These are phyloP conservation scores for Drosophila acutilabella DNA, from an alignment of 2,888 invertebrate genomes.

Conservation along the genomic window DNA sequence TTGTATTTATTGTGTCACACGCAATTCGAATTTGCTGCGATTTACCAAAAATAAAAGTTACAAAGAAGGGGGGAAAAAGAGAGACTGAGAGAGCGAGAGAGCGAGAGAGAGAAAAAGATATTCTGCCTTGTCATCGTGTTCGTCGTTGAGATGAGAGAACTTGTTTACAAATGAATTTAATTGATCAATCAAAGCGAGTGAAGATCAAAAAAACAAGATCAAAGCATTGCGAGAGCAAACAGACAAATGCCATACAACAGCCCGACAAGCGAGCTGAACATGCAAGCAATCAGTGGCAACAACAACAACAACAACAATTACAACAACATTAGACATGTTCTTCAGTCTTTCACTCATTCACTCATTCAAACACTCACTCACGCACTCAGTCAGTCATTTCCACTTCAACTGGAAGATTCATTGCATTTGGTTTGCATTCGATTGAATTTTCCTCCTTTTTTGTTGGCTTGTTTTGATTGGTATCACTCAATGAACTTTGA, in stretches of 20 bases:
- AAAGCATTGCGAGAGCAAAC: constrained; percentile 68
- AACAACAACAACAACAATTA: constrained; percentile 11
- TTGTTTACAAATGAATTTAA: constrained; percentile 84
- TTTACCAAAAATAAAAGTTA: constrained; percentile 38
- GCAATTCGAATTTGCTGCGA: constrained; percentile 25
- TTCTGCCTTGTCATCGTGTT: constrained; percentile 29
- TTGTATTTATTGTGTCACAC: constrained; percentile 8
- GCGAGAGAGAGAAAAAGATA: neutral
- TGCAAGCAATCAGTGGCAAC: constrained; percentile 65
- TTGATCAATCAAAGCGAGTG: constrained; percentile 83
- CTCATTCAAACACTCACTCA: constrained; percentile 49
- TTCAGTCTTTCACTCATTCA: constrained; percentile 56
- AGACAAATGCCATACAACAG: constrained; percentile 78
- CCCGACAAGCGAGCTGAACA: constrained; percentile 66
- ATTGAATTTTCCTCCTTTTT: constrained; percentile 15
- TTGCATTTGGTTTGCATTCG: constrained; percentile 55
- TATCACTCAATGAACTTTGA: constrained; percentile 80
- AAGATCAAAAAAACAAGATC: constrained; percentile 81
- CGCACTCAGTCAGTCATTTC: constrained; percentile 40
- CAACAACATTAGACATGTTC: constrained; percentile 67
- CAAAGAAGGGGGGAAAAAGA: neutral
- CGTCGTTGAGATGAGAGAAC: constrained; percentile 41
- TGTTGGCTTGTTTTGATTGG: constrained; percentile 79
- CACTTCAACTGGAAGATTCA: constrained; percentile 68
- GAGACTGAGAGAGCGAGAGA: neutral